Conservation (phyloP, 92 coral and sea anemone species). For the Bergia sp. region DNA sequence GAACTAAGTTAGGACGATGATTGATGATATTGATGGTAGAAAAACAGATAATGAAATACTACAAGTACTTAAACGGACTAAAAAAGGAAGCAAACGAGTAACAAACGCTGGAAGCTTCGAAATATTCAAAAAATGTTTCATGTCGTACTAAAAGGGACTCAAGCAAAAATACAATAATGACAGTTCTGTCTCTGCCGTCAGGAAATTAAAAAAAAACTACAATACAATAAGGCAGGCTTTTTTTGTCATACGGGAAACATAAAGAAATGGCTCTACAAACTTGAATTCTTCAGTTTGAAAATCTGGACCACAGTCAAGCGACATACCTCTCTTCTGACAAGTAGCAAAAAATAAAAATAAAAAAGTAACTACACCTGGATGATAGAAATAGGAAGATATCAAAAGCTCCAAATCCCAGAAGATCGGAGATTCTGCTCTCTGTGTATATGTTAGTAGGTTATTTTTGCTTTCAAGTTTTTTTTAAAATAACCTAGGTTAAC, state of each 20-base stretch:
- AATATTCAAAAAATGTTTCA: conserved; percentile 15
- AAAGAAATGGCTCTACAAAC: conserved; percentile 9
- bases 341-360: neutral
- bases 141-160: conserved; percentile 16
- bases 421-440: conserved; percentile 27
- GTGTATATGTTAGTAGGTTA: too few species aligned
- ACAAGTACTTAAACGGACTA: neutral
- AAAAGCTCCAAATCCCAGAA: neutral
- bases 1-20: neutral
- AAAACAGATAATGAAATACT: neutral
- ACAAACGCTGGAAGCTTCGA: conserved; percentile 5
- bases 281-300: conserved; percentile 31
- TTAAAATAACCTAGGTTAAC: too few species aligned
- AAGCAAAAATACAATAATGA: conserved; percentile 3
- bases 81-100: neutral
- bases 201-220: conserved; percentile 26
- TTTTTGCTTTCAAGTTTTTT: too few species aligned
- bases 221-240: conserved; percentile 17
- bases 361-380: conserved; percentile 16
- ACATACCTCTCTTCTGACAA: conserved; percentile 29
- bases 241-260: conserved; percentile 29
- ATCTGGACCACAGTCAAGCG: neutral
- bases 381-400: conserved; percentile 27
- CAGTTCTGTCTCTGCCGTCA: conserved; percentile 10
- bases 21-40: neutral